A percentile compares a stretch with the other conserved stretches of the same genome.
Conservation (phyloP, 1,140 invertebrate species). For the Drosophila pandora region DNA sequence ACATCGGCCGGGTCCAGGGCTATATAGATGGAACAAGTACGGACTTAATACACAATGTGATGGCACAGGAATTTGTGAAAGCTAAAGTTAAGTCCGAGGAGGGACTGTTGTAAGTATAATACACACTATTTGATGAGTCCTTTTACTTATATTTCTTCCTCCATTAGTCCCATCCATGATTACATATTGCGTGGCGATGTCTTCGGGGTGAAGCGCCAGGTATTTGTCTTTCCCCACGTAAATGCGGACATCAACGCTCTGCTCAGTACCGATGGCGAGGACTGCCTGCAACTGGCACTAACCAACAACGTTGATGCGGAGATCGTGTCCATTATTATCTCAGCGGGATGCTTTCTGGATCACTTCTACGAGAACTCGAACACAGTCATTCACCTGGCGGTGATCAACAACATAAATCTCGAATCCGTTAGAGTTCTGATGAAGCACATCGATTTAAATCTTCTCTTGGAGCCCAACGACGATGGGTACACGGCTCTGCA, state of each 20-base stretch:
- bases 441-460: conserved; percentile 60
- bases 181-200: conserved; percentile 47
- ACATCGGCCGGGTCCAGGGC: not conserved
- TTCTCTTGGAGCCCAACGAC: conserved; percentile 64
- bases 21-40: conserved; percentile 30
- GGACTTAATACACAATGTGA: conserved; percentile 39
- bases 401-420: conserved; percentile 64
- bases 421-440: conserved; percentile 56
- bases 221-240: conserved; percentile 46
- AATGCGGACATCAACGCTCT: conserved; percentile 58
- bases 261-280: conserved; percentile 62
- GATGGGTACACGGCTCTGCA: conserved; percentile 76
- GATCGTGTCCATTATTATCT: conserved; percentile 53
- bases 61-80: conserved; percentile 2
- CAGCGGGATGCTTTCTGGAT: conserved; percentile 40
- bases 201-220: conserved; percentile 43
- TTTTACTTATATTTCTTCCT: not conserved
- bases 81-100: conserved; percentile 13
- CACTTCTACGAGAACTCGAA: conserved; percentile 67
- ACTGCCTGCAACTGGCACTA: conserved; percentile 68
- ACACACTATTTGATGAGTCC: too few species aligned
- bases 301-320: conserved; percentile 45
- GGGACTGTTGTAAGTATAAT: conserved; percentile 55
- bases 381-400: conserved; percentile 64
- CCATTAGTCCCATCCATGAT: conserved; percentile 69